A percentile compares a stretch with the other conserved stretches of the same genome.
Evolutionary conservation across 1,140 invertebrate genomes (phyloP).

Genomic region (Orussus abietinus): DNA sequence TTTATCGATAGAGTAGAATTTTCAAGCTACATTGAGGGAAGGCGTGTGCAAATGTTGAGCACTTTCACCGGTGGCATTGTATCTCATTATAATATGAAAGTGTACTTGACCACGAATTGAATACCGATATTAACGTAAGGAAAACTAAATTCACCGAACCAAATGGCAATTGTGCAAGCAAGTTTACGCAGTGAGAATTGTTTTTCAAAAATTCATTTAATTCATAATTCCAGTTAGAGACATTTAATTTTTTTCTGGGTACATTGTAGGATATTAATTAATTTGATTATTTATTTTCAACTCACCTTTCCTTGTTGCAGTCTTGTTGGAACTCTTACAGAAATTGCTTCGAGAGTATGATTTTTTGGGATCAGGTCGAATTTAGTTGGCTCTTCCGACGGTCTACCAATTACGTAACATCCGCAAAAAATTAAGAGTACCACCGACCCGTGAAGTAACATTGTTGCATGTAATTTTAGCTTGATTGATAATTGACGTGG

Average conservation of each 20-base stretch:
- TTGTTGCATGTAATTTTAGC: conserved; percentile 14
- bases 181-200: conserved; percentile 1
- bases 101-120: no score
- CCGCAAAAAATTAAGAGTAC: conserved; percentile 11
- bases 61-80: no score
- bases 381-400: conserved; percentile 30
- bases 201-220: conserved; percentile 8
- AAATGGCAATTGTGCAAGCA: conserved; percentile 1
- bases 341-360: conserved; percentile 7
- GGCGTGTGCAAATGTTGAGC: no score
- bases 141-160: conserved; percentile 11
- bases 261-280: not conserved
- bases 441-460: not conserved
- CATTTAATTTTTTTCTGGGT: conserved; percentile 7
- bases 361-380: conserved; percentile 20
- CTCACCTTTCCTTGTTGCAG: conserved; percentile 34
- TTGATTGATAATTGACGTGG: conserved; percentile 11
- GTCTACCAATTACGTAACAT: conserved; percentile 17
- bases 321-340: conserved; percentile 18
- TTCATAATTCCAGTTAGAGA: not conserved
- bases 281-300: conserved; percentile 10
- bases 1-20: no score
- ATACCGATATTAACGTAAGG: no score
- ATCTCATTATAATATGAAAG: no score
- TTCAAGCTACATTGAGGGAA: no score